Evolutionary conservation across 1,140 invertebrate species (phyloP).

Genomic region (Cyrtorhinus lividipennis): DNA sequence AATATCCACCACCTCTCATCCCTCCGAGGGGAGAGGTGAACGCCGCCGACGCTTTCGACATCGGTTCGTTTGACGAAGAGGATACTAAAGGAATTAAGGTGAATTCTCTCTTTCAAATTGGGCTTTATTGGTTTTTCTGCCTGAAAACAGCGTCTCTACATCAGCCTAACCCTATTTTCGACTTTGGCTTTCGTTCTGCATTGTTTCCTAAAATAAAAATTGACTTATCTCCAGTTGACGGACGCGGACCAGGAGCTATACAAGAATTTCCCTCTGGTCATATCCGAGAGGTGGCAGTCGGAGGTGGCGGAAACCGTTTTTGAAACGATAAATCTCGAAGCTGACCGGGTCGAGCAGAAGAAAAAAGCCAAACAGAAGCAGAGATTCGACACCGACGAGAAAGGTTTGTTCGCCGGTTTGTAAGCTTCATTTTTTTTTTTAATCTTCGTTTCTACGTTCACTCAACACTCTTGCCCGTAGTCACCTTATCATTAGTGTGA

Average conservation of each 20-base stretch:
- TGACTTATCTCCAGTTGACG: slow-evolving; percentile 46
- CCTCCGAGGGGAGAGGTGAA: slow-evolving; percentile 98
- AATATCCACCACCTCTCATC: slow-evolving; percentile 94
- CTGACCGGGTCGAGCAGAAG: slow-evolving; percentile 92
- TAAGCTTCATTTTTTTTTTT: too few relatives aligned
- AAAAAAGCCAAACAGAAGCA: slow-evolving; percentile 88
- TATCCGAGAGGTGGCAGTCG: slow-evolving; percentile 97
- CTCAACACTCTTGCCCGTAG: too few relatives aligned
- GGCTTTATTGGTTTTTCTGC: too few relatives aligned
- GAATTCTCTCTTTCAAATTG: too few relatives aligned
- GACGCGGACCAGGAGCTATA: slow-evolving; percentile 97
- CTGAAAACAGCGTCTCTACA: too few relatives aligned
- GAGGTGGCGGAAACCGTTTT: slow-evolving; percentile 99
- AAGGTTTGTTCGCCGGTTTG: too few relatives aligned
- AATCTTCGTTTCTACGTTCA: too few relatives aligned
- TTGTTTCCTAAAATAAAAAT: too few relatives aligned
- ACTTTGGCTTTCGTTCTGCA: too few relatives aligned
- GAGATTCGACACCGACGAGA: slow-evolving; percentile 87
- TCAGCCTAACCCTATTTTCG: too few relatives aligned
- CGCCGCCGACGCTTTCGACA: slow-evolving; percentile 99
- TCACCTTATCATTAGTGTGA: too few relatives aligned
- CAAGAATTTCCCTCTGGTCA: slow-evolving; percentile 95
- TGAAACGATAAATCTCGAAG: slow-evolving; percentile 93
- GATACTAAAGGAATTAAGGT: slow-evolving; percentile 98
- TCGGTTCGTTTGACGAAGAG: slow-evolving; percentile 99